Conservation (phyloP, 2,888 invertebrate species). For the Lasioglossum vierecki region DNA sequence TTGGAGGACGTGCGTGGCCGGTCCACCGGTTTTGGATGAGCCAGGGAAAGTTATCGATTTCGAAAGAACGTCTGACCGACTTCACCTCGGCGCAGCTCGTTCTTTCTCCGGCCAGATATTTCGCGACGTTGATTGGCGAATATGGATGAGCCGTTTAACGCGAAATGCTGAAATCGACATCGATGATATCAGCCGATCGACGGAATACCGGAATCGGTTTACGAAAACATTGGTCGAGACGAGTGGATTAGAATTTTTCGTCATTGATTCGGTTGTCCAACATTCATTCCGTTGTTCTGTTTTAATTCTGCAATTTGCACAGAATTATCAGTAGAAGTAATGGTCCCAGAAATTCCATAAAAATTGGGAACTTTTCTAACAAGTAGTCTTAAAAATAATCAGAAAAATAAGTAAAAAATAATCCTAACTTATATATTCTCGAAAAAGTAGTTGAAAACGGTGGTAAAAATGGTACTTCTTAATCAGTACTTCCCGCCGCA, state of each 20-base stretch:
- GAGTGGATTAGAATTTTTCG: not conserved
- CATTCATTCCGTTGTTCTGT: not conserved
- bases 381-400: not conserved
- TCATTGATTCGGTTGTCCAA: not conserved
- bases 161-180: conserved; percentile 1
- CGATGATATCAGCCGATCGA: not conserved
- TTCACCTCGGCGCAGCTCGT: not conserved
- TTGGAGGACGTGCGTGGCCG: not conserved
- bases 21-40: conserved; percentile 35
- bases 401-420: not conserved
- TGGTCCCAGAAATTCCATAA: not conserved
- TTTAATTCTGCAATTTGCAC: no score
- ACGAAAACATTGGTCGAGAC: not conserved
- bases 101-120: not conserved
- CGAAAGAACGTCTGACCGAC: conserved; percentile 49
- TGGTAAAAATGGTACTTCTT: not conserved
- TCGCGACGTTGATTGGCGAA: conserved; percentile 34
- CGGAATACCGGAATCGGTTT: not conserved
- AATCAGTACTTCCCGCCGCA: not conserved
- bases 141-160: conserved; percentile 34
- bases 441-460: not conserved
- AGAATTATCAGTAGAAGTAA: not conserved
- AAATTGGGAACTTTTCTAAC: not conserved
- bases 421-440: not conserved
- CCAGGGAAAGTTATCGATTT: conserved; percentile 62